phyloP scores from a whole-genome alignment of 1,140 invertebrate species.

The Sminthurides bifidus region DNA sequence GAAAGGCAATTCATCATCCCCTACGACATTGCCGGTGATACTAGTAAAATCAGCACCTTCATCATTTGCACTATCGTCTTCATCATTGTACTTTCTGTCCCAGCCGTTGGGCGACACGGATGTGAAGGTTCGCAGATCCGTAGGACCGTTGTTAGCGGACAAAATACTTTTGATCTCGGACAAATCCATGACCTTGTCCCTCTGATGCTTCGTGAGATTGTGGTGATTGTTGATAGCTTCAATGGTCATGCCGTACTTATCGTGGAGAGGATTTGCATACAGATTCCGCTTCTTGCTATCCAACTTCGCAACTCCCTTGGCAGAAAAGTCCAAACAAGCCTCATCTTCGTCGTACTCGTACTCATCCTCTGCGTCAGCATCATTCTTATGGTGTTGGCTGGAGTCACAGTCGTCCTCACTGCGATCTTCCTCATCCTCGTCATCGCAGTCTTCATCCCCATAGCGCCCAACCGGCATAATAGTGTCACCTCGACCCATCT shows the following conservation, averaged over 20 bases:
- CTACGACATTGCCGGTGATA: constrained; percentile 32
- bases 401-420: constrained; percentile 8
- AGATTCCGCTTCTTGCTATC: neutral
- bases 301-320: constrained; percentile 15
- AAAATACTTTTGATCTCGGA: constrained; percentile 13
- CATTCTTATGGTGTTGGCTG: constrained; percentile 2
- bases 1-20: constrained; percentile 50
- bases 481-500: constrained; percentile 14
- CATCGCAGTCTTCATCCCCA: constrained; percentile 4
- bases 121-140: neutral
- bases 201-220: too few relatives aligned
- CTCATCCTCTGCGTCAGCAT: constrained; percentile 19
- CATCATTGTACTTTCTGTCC: constrained; percentile 4
- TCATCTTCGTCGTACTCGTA: constrained; percentile 11
- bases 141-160: neutral
- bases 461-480: neutral
- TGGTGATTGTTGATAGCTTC: too few relatives aligned
- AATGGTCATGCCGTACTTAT: too few relatives aligned
- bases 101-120: neutral
- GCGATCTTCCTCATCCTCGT: constrained; percentile 24
- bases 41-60: constrained; percentile 43
- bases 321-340: constrained; percentile 11
- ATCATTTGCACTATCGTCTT: constrained; percentile 18
- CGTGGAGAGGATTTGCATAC: constrained; percentile 2
- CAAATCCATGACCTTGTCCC: constrained; percentile 1